Conservation (phyloP, 2,797 vertebrate species). For the Takifugu rubripes region DNA sequence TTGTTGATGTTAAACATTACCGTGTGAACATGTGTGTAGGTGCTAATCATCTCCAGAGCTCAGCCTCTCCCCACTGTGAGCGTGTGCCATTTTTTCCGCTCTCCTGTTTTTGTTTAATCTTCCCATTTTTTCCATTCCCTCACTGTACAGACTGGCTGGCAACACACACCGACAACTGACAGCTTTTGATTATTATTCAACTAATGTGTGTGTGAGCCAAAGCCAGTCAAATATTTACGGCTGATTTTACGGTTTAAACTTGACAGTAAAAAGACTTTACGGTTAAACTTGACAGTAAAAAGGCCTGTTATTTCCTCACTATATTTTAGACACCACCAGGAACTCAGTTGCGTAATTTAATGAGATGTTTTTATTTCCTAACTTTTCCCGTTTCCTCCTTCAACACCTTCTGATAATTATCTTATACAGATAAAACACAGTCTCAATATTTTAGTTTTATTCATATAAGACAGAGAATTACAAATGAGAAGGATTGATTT, state of each 20-base stretch:
- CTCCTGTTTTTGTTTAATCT: constrained; percentile 63
- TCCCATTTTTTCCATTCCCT: constrained; percentile 69
- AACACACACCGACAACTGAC: no score
- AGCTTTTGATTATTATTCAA: no score
- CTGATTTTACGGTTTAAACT: neutral
- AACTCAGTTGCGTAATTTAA: no score
- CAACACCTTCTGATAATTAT: no score
- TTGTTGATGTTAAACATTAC: constrained; percentile 60
- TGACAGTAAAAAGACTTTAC: neutral
- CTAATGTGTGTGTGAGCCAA: neutral
- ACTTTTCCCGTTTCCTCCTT: neutral
- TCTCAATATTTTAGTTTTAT: no score
- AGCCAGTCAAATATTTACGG: neutral
- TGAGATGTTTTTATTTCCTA: no score
- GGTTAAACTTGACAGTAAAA: no score
- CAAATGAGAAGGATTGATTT: neutral
- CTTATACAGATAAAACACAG: no score
- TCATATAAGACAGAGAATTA: neutral
- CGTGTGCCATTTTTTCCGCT: constrained; percentile 64
- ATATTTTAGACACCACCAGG: no score
- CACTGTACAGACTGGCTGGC: constrained; percentile 22
- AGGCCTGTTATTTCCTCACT: no score
- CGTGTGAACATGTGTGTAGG: constrained; percentile 31
- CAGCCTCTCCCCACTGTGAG: constrained; percentile 10
- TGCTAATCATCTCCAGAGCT: constrained; percentile 58